Base-by-base conservation (phyloP, 2,113 vertebrate species). In the Lepisosteus oculatus region DNA sequence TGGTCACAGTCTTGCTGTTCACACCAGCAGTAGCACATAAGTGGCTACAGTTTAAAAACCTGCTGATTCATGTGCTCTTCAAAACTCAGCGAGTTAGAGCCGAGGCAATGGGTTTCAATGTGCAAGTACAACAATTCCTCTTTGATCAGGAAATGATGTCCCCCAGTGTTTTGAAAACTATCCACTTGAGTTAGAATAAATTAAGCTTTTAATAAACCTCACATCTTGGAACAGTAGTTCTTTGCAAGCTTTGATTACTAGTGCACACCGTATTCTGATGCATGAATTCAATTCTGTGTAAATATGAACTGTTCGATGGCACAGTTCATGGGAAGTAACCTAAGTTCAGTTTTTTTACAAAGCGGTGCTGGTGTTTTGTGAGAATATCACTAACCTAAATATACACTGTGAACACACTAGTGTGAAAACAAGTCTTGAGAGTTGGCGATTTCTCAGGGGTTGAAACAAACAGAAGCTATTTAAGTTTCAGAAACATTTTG, bases 51-150 rank as follows among this genome's bases (percentile, higher is more conserved):
- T 66, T 15, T 29, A 55, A 57, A 43, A 59, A 74, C 65, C n/a
- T 76, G 74, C 78, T 73, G 77, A 77, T 69, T 80, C 79, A 71
- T 57, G 44, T 68, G 59, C 72, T 43, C 73, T 76, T 69, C 69
- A 45, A 47, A 80, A 76, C 14, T 63, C 71, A 43, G 56, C 72
- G 68, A 74, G 70, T 75, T 76, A 79, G 69, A 71, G 75, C 59
- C 3, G 51, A 45, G 47, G 13, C 56, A 64, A 57, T 62, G 67
- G 59, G 61, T 66, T 77, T 69, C 62, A 51, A 45, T 72, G 73
- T 62, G 75, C 12, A 57, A 47, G 54, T 12, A 11, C 69, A 71
- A 71, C 72, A 59, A 43, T 76, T 77, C 64, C 71, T 63, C 75
- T 72, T 55, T 78, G 75, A 72, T 77, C 73, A 59, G 71, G 57